These are phyloP conservation scores for Callopanchax toddi DNA, from an alignment of 2,113 vertebrate species.

Conservation along the genomic window DNA sequence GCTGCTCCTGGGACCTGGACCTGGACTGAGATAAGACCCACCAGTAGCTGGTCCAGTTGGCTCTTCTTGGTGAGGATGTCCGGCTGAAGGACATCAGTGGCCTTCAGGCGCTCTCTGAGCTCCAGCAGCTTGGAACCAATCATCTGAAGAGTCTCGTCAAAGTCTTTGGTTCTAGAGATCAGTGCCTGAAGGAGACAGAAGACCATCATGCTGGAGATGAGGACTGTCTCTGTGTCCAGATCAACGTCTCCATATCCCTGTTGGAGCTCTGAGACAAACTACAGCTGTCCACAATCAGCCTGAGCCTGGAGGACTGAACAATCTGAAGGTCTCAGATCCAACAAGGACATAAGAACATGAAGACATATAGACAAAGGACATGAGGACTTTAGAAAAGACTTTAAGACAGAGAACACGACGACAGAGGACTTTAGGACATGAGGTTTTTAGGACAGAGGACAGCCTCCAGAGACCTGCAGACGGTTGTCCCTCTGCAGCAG, in stretches of 20 bases:
- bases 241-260: neutral
- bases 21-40: slow-evolving; percentile 50
- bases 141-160: slow-evolving; percentile 76
- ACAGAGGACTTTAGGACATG: too few relatives aligned
- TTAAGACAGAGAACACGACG: too few relatives aligned
- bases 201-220: too few relatives aligned
- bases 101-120: slow-evolving; percentile 72
- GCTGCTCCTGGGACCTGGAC: too few relatives aligned
- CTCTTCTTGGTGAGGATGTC: slow-evolving; percentile 88
- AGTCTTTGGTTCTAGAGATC: slow-evolving; percentile 84
- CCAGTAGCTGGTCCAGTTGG: slow-evolving; percentile 86
- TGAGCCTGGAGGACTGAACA: slow-evolving; percentile 1
- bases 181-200: slow-evolving; percentile 77
- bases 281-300: neutral
- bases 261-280: neutral
- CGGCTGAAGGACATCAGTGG: slow-evolving; percentile 75
- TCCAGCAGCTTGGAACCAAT: slow-evolving; percentile 76
- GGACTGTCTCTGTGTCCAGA: neutral
- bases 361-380: too few relatives aligned
- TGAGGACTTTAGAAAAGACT: too few relatives aligned
- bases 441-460: too few relatives aligned
- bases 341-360: too few relatives aligned
- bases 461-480: slow-evolving; percentile 77
- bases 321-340: too few relatives aligned
- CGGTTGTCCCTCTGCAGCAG: slow-evolving; percentile 85